phyloP scores from a whole-genome alignment of 2,888 invertebrate species.

The Pseudolycoriella hygida region DNA sequence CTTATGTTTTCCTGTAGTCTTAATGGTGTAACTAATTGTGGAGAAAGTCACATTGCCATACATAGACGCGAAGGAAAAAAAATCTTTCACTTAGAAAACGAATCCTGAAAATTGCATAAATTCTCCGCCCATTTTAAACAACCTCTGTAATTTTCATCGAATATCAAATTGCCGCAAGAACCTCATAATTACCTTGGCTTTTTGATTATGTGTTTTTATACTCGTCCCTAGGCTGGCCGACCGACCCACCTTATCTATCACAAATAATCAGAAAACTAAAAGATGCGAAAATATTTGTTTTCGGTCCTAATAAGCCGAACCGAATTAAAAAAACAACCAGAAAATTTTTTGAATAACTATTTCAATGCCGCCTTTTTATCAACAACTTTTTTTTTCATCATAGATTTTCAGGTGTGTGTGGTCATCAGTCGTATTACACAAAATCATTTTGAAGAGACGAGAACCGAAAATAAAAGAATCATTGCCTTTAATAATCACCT shows the following conservation, averaged over 20 bases:
- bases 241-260: background rate
- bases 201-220: too few species aligned
- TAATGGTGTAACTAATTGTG: too few species aligned
- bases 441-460: background rate
- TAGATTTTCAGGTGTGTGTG: conserved; percentile 1
- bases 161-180: too few species aligned
- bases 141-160: too few species aligned
- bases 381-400: background rate
- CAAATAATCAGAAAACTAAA: background rate
- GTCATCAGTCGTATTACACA: background rate
- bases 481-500: conserved; percentile 1
- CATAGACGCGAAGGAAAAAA: too few species aligned
- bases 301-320: background rate
- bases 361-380: background rate
- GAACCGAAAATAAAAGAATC: background rate
- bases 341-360: background rate
- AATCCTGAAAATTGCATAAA: too few species aligned
- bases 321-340: background rate
- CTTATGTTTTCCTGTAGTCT: too few species aligned
- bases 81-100: too few species aligned
- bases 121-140: too few species aligned
- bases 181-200: too few species aligned
- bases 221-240: too few species aligned
- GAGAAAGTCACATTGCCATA: too few species aligned
- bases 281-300: conserved; percentile 1